Evolutionary conservation across 2,888 invertebrate species (phyloP), one percentile per base, ranked within the genome.

Genomic region (Spilosoma lubricipeda): DNA sequence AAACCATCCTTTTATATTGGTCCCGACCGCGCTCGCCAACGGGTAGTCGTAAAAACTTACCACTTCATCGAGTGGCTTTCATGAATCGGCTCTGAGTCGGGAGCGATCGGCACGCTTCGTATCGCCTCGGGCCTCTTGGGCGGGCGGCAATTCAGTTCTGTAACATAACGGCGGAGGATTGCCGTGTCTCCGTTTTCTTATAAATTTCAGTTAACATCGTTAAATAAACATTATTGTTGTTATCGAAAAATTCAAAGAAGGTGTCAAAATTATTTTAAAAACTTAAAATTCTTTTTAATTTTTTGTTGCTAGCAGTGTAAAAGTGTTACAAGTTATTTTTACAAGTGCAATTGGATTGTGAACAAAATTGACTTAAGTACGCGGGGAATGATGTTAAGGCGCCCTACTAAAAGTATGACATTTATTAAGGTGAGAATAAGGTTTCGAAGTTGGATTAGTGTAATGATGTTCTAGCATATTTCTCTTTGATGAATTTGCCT

Each of bases 21-120:
- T 89, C 89, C 89, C 89, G 86, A 91, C 91, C 90, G 89, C 90
- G 89, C 89, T 93, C 90, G 88, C 91, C 91, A 91, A 90, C 89
- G 91, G 92, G 90, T 90, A 91, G 91, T 93, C 93, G 91, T 95
- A 94, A 94, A 94, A 95, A 94, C 93, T 94, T 94, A 94, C 94
- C 94, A 94, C 94, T 94, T 94, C 94, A 95, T 94, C 94, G 93
- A 93, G 93, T 93, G 91, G 93, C 90, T 92, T 93, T 90, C 91
- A 90, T 92, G 91, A 92, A 92, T 92, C 93, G 93, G 88, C 86
- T 82, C 81, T 78, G 82, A 81, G 84, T 91, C 89, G 90, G 86
- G 20, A 7, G 72, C 70, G 70, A 74, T 90, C 90, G 91, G 88
- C 42, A 48, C 59, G 56, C 77, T 76, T 92, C 93, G 93, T 86